Evolutionary conservation across 2,113 vertebrate genomes (phyloP).

Genomic region (Cercocebus atys): DNA sequence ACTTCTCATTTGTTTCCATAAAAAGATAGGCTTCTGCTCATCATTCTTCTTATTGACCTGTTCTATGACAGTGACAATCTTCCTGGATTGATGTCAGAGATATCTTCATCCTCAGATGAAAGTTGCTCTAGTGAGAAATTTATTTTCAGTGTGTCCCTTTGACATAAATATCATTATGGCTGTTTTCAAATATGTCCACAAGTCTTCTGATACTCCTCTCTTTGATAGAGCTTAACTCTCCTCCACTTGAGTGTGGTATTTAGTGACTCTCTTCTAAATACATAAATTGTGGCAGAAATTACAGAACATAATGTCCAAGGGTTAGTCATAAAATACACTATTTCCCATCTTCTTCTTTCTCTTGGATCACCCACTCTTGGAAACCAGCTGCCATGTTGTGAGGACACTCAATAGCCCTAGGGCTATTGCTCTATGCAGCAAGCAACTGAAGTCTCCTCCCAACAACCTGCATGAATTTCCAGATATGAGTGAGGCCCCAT

Average conservation of each 20-base stretch:
- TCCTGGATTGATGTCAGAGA: conserved; percentile 37
- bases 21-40: conserved; percentile 35
- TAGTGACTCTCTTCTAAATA: conserved; percentile 26
- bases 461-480: neutral
- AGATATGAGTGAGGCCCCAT: neutral
- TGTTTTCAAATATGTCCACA: conserved; percentile 41
- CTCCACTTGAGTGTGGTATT: neutral
- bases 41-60: conserved; percentile 1
- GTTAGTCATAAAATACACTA: neutral
- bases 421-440: neutral
- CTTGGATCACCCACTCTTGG: neutral
- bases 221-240: neutral
- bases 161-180: neutral
- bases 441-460: neutral
- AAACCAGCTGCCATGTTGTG: neutral
- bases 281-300: neutral
- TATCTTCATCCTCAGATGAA: neutral
- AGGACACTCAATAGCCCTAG: neutral
- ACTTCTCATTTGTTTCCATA: conserved; percentile 32
- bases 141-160: conserved; percentile 9
- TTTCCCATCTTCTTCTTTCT: neutral
- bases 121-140: neutral
- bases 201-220: neutral
- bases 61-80: neutral
- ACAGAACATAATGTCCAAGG: neutral